Base-by-base conservation (phyloP, 92 coral and sea anemone genomes). In the Actinernus sp. region DNA sequence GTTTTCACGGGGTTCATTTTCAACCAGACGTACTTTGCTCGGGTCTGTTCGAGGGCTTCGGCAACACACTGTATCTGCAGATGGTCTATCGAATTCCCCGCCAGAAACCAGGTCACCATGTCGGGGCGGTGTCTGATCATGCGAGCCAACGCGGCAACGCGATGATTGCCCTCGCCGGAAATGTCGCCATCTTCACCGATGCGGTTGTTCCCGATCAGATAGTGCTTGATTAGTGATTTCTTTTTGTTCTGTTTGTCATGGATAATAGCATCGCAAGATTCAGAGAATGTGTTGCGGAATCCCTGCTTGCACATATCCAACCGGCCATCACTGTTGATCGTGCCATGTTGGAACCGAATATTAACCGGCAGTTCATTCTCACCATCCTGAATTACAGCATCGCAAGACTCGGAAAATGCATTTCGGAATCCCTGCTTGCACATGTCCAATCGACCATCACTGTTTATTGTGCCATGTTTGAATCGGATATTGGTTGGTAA, bases 1-100 rank as follows among this genome's bases (percentile, higher is more conserved):
- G 86, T 79, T 51, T 79, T 79, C 13, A 79, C 53, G 13, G 86
- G 86, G 61, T 79, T 79, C 86, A 79, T 79, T 50, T 79, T 79
- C 22, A 79, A 43, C 86, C 86, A 79, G 41, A 79, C 68, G 29
- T 59, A 60, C 57, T 79, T 79, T 6, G 86, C 71, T 61, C 37
- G 55, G 5, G 83, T 79, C 43, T 48, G 73, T 41, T 73, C 73
- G 5, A 79, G 83, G 18, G 86, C 86, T 19, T 79, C 73, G 57
- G 86, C 37, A 7, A 79, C 58, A 16, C 28, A 49, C 64, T 31
- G 59, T 50, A 79, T 79, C 30, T 79, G 83, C 34, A 30, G 45
- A 25, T 40, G 32, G 30, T 61, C 73, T 34, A 79, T 58, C 11
- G 86, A 73, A 37, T 79, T 79, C 25, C 86, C 86, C 12, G 86